These are phyloP conservation scores for Pelecanus crispus DNA, from an alignment of 2,113 vertebrate genomes.

Conservation along the genomic window DNA sequence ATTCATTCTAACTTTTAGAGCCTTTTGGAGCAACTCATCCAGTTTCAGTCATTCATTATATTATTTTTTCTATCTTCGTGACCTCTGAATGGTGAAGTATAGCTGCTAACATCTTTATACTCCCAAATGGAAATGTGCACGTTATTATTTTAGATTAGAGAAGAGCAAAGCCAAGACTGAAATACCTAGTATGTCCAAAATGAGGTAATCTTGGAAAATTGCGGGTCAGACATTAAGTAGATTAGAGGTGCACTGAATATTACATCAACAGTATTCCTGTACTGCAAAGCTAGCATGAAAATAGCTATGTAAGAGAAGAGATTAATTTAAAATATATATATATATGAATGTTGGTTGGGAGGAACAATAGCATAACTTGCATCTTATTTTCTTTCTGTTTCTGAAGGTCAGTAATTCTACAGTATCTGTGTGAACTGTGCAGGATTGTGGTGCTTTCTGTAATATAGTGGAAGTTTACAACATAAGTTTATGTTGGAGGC, in stretches of 20 bases:
- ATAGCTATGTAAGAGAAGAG: background rate
- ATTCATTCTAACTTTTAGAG: background rate
- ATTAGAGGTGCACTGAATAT: background rate
- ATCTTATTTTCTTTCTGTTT: background rate
- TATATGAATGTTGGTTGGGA: background rate
- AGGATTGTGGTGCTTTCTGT: background rate
- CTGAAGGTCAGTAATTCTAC: background rate
- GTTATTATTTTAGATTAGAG: background rate
- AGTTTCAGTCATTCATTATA: background rate
- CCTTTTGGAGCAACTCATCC: background rate
- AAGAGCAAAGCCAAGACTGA: background rate
- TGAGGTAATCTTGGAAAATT: background rate
- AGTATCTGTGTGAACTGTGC: background rate
- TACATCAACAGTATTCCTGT: background rate
- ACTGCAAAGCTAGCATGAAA: background rate
- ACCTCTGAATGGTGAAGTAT: background rate
- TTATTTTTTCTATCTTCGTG: background rate
- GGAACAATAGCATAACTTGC: background rate
- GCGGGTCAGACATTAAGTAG: background rate
- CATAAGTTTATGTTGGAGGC: background rate
- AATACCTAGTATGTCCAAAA: background rate
- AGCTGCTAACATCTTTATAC: background rate
- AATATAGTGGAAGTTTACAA: too few species aligned
- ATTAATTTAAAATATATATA: background rate
- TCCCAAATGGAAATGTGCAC: background rate